Base-by-base conservation (phyloP, 2,113 vertebrate species). In the Myodes glareolus region DNA sequence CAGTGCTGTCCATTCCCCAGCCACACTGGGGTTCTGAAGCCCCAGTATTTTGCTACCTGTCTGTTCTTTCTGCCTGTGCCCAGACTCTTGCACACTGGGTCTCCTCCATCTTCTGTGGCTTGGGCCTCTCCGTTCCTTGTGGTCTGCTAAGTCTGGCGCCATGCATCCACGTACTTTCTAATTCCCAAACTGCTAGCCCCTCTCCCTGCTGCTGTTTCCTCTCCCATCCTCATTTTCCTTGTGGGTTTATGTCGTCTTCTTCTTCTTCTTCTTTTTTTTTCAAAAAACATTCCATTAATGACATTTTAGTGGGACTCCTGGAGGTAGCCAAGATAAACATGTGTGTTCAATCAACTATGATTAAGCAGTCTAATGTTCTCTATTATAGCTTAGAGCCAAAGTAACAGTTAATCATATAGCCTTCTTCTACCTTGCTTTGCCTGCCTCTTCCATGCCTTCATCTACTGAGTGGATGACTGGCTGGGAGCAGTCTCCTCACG, bases 281-380 rank as follows among this genome's bases (percentile, higher is more conserved):
- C n/a, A n/a, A n/a, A n/a, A 16, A 31, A n/a, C 93, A 95, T 88
- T 91, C 65, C 50, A 88, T 86, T 97, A 97, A 96, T 94, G 85
- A 72, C 77, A 97, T 96, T 95, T 96, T 97, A 96, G 91, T 94
- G 77, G 77, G 95, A 55, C 86, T 96, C 96, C 95, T 96, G 29
- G 77, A 96, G n/a, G 77, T 70, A 91, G 92, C 92, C 97, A 97
- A 96, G 72, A 96, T 97, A 97, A 97, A 97, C 95, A 94, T 92
- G 52, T 95, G 92, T 82, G 55, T 94, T 97, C 86, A 96, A 95
- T 96, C 94, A 96, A n/a, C 72, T 55, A 93, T 78, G 85, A 97
- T 96, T 95, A 95, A 95, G 82, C 97, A 96, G 91, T 78, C 91
- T 89, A 89, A 94, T 95, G 65, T 86, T 97, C 92, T 94, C 94